Evolutionary conservation across 2,888 invertebrate species (phyloP).

Genomic region (Drosophila kokeensis): DNA sequence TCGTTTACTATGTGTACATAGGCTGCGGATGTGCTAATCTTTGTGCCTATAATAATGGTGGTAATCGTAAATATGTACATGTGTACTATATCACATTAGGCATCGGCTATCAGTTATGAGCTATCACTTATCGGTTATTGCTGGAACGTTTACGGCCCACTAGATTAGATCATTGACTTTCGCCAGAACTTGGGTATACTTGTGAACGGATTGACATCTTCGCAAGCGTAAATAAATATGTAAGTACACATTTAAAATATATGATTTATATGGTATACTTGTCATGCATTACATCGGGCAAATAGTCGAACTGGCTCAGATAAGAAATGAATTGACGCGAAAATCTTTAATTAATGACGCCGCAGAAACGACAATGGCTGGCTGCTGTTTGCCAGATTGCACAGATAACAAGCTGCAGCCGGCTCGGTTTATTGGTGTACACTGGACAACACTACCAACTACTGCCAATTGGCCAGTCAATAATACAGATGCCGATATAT

Average conservation of each 20-base stretch:
- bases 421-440: not conserved
- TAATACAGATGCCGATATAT: not conserved
- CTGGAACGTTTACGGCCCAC: constrained; percentile 50
- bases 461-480: not conserved
- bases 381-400: constrained; percentile 53
- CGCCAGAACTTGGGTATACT: not conserved
- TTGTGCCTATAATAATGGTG: constrained; percentile 14
- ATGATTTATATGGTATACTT: not conserved
- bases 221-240: not conserved
- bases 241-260: not conserved
- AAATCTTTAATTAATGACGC: constrained; percentile 65
- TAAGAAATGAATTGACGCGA: constrained; percentile 52
- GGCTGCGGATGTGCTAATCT: constrained; percentile 11
- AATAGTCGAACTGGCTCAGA: constrained; percentile 38
- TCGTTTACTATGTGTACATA: not conserved
- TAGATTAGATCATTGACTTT: constrained; percentile 22
- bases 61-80: constrained; percentile 35
- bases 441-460: not conserved
- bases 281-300: not conserved
- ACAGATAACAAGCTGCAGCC: constrained; percentile 31
- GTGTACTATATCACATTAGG: constrained; percentile 32
- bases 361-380: constrained; percentile 34
- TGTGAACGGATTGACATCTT: not conserved
- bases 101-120: constrained; percentile 2
- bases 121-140: constrained; percentile 43